Percentiles rank a stretch among this genome's conserved stretches.
phyloP scores from a whole-genome alignment of 2,888 invertebrate genomes.

The Himalopsyche kuldschensis region DNA sequence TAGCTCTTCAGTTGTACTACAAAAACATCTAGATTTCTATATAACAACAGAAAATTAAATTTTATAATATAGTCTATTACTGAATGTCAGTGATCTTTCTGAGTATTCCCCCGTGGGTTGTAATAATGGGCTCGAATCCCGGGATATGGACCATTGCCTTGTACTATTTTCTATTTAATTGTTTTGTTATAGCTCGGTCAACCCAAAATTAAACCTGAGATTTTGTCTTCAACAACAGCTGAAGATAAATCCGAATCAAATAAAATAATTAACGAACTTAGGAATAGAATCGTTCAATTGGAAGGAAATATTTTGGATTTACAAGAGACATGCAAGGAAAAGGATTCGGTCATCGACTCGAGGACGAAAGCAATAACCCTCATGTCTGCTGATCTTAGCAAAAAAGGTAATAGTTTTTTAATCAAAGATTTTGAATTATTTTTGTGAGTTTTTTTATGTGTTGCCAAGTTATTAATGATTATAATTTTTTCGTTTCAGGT shows the following conservation, averaged over 20 bases:
- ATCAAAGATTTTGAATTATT: background rate
- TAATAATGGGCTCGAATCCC: background rate
- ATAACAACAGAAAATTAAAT: no score
- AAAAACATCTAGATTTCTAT: no score
- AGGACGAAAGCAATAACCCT: slow-evolving; percentile 77
- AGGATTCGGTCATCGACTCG: slow-evolving; percentile 81
- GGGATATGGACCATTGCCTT: background rate
- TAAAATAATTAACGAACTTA: slow-evolving; percentile 65
- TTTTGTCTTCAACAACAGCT: background rate
- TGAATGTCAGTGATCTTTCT: background rate
- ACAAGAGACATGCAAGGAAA: slow-evolving; percentile 80
- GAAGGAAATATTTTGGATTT: slow-evolving; percentile 78
- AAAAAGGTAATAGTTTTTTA: slow-evolving; percentile 53
- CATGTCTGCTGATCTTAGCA: slow-evolving; percentile 73
- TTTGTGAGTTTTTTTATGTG: background rate
- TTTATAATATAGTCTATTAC: no score
- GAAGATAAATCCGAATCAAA: slow-evolving; percentile 44
- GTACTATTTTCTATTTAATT: background rate
- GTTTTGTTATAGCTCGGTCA: slow-evolving; percentile 29
- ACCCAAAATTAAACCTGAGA: slow-evolving; percentile 15
- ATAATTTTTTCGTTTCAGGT: slow-evolving; percentile 46
- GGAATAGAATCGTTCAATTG: slow-evolving; percentile 70
- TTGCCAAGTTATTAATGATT: background rate
- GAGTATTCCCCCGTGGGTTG: background rate
- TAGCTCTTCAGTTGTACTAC: no score